These are phyloP conservation scores for Eupithecia dodoneata DNA, from an alignment of 2,888 invertebrate species.

Conservation along the genomic window DNA sequence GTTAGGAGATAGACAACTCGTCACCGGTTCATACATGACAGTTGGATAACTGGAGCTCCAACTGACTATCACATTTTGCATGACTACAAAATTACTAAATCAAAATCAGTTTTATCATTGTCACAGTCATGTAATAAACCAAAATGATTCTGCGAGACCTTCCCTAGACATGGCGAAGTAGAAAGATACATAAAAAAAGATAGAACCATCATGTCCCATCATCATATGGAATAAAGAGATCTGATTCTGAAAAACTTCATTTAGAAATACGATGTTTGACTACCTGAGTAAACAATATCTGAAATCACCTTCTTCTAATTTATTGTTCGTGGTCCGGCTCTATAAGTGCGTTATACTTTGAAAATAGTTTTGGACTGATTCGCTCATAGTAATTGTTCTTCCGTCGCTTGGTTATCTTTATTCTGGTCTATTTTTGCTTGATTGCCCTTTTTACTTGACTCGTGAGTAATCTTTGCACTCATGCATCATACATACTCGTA, in stretches of 20 bases:
- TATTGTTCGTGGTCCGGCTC: conserved; percentile 33
- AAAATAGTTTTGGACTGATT: conserved; percentile 26
- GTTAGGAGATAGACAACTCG: conserved; percentile 56
- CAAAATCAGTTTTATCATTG: not conserved
- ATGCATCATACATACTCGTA: not conserved
- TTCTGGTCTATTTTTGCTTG: not conserved
- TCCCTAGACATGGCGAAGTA: no score
- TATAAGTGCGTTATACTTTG: conserved; percentile 36
- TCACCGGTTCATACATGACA: conserved; percentile 48
- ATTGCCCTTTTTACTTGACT: not conserved
- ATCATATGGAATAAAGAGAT: no score
- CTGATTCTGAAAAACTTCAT: not conserved
- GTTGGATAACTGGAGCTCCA: conserved; percentile 35
- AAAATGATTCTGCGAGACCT: not conserved
- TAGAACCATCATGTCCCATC: no score
- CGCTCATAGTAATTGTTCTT: conserved; percentile 11
- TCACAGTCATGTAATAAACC: not conserved
- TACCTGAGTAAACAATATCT: conserved; percentile 18
- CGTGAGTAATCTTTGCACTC: not conserved
- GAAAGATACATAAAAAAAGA: no score
- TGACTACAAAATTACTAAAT: conserved; percentile 7
- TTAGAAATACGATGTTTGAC: not conserved
- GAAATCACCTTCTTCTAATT: conserved; percentile 15
- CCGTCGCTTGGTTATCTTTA: not conserved
- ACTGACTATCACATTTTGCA: conserved; percentile 16